Evolutionary conservation across 2,888 invertebrate genomes (phyloP).

Genomic region (Drosophila affinis): DNA sequence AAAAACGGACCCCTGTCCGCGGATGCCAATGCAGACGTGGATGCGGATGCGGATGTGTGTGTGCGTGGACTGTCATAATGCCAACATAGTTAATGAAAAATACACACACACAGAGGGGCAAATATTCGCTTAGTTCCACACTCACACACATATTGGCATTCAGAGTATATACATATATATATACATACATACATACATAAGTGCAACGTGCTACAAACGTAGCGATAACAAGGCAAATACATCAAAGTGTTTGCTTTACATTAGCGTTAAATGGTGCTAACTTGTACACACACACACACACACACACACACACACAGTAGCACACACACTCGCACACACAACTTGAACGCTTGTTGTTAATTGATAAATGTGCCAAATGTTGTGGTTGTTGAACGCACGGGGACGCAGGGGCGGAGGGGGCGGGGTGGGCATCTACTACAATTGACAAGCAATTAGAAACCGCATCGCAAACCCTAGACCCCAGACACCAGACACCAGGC

Average conservation of each 20-base stretch:
- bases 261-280: slow-evolving; percentile 79
- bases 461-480: slow-evolving; percentile 32
- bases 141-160: background rate
- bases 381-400: background rate
- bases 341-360: slow-evolving; percentile 44
- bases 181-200: slow-evolving; percentile 18
- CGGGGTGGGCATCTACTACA: slow-evolving; percentile 30
- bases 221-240: slow-evolving; percentile 67
- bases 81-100: slow-evolving; percentile 70
- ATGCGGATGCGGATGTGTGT: too few species aligned
- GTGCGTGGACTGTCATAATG: slow-evolving; percentile 54
- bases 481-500: background rate
- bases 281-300: slow-evolving; percentile 43
- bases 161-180: slow-evolving; percentile 12
- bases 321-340: slow-evolving; percentile 19
- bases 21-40: too few species aligned
- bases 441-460: slow-evolving; percentile 69
- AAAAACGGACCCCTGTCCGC: too few species aligned
- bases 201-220: slow-evolving; percentile 41
- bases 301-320: slow-evolving; percentile 15
- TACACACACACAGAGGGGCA: slow-evolving; percentile 56
- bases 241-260: slow-evolving; percentile 80
- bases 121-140: slow-evolving; percentile 46
- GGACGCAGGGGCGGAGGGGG: background rate
- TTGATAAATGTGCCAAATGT: slow-evolving; percentile 56